These are phyloP conservation scores for Ctenopoma kingsleyae DNA, from an alignment of 2,797 vertebrate genomes.

Conservation along the genomic window DNA sequence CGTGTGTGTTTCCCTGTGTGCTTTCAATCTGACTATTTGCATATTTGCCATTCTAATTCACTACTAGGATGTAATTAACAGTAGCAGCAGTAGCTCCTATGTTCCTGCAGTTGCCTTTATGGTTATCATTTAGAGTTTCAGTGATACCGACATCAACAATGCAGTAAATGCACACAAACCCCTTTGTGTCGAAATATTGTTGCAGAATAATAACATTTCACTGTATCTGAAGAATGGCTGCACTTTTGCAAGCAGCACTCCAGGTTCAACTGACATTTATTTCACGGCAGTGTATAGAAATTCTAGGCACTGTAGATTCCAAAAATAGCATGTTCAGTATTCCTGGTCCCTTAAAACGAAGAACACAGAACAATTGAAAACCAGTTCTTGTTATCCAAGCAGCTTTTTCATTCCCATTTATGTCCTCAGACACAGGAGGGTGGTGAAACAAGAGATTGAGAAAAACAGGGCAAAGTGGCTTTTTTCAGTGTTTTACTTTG, in stretches of 20 bases:
- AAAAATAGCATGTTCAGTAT: background rate
- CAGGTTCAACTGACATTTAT: too few species aligned
- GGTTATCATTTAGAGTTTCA: background rate
- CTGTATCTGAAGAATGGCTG: too few species aligned
- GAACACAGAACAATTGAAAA: background rate
- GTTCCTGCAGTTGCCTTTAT: background rate
- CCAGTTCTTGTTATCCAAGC: background rate
- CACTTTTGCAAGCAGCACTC: too few species aligned
- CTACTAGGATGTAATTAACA: too few species aligned
- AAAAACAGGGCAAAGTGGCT: conserved; percentile 23
- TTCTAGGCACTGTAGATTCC: too few species aligned
- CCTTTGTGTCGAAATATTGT: too few species aligned
- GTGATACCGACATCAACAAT: too few species aligned
- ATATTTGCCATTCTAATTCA: background rate
- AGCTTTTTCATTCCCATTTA: conserved; percentile 33
- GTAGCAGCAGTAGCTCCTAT: too few species aligned
- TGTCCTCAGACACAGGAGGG: conserved; percentile 23
- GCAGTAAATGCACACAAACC: too few species aligned
- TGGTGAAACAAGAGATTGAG: conserved; percentile 5
- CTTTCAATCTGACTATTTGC: conserved; percentile 7
- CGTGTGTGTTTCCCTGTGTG: background rate
- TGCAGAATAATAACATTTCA: too few species aligned
- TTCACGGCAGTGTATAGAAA: too few species aligned
- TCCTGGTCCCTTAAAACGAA: background rate
- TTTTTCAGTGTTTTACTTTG: conserved; percentile 43